phyloP scores from a whole-genome alignment of 2,797 vertebrate genomes.

The Chrosomus eos region DNA sequence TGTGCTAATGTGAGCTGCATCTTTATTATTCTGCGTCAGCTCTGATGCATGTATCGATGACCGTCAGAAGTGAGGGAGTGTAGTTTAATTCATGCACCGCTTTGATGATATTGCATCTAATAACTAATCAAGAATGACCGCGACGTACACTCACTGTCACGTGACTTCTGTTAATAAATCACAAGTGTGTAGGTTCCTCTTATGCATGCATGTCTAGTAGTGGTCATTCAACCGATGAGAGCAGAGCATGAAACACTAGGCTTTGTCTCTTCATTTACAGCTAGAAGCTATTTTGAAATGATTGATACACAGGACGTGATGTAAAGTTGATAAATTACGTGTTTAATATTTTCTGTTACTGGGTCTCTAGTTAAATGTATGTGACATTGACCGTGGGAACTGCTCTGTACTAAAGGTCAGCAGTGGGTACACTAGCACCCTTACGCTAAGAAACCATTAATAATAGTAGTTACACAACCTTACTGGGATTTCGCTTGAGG shows the following conservation, averaged over 20 bases:
- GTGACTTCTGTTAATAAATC: not conserved
- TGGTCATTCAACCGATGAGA: not conserved
- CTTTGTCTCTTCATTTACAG: not conserved
- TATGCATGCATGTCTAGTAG: too few species aligned
- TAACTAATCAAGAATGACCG: not conserved
- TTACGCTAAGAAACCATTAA: not conserved
- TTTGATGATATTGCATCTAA: accelerated
- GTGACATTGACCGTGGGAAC: slow-evolving; percentile 9
- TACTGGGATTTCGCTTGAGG: not conserved
- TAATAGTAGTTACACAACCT: not conserved
- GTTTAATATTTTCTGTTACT: not conserved
- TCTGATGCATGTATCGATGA: not conserved
- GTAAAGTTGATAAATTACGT: too few species aligned
- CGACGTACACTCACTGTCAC: not conserved
- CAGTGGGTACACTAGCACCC: not conserved
- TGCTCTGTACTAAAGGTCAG: not conserved
- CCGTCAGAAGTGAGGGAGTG: not conserved
- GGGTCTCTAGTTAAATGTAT: not conserved
- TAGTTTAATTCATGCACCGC: too few species aligned
- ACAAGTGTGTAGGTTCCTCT: not conserved
- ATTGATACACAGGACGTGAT: not conserved
- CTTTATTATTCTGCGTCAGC: not conserved
- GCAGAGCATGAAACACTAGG: not conserved
- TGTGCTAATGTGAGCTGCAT: not conserved
- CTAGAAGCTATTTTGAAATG: not conserved